A percentile compares a stretch with the other conserved stretches of the same genome.
Conservation (phyloP, 2,113 vertebrate genomes). For the Anser brachyrhynchus region DNA sequence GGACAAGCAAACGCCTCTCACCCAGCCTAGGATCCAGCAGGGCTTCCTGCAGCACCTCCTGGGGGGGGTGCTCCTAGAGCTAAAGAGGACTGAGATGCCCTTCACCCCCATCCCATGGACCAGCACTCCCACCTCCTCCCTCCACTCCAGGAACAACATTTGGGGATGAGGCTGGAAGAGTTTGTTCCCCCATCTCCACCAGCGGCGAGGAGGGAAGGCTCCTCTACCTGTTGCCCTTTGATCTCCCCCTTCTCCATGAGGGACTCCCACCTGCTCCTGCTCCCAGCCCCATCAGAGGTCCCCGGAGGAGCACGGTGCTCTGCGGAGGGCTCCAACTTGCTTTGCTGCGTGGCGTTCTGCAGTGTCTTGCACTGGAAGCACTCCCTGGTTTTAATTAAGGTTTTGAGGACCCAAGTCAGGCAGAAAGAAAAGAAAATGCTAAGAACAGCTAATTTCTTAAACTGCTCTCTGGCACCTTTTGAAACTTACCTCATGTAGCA, state of each 20-base stretch:
- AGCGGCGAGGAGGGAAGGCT: background rate
- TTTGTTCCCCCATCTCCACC: background rate
- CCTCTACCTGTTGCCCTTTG: background rate
- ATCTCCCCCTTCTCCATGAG: background rate
- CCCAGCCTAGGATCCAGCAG: background rate
- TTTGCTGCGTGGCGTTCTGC: background rate
- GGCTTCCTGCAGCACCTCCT: background rate
- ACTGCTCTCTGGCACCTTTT: slow-evolving; percentile 66
- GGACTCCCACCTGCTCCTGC: background rate
- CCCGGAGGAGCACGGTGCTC: background rate
- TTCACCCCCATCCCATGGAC: too few species aligned
- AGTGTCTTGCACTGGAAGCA: background rate
- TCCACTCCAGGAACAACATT: background rate
- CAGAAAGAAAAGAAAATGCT: slow-evolving; percentile 48
- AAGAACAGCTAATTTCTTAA: slow-evolving; percentile 70
- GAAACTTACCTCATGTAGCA: slow-evolving; percentile 70
- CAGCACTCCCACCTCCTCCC: background rate
- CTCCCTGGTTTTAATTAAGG: slow-evolving; percentile 56
- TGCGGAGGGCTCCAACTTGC: background rate
- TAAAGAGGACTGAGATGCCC: accelerated
- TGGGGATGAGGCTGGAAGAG: background rate
- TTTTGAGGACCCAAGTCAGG: slow-evolving; percentile 35
- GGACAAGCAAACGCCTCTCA: background rate
- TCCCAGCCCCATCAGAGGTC: background rate
- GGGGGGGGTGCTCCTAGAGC: background rate